Evolutionary conservation across 2,888 invertebrate genomes (phyloP).

Genomic region (Tipula unca): DNA sequence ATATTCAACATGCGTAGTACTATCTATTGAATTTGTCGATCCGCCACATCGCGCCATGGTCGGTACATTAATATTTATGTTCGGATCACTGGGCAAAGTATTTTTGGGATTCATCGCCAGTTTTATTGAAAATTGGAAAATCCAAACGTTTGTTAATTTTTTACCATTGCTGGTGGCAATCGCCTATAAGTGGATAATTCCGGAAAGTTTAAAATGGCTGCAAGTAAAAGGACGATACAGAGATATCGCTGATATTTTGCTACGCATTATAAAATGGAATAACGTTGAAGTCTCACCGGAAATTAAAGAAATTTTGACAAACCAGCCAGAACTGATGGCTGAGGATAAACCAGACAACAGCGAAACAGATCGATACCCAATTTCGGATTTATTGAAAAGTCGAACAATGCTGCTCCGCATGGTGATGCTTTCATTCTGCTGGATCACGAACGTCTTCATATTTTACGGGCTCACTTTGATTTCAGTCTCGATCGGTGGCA

Average conservation of each 20-base stretch:
- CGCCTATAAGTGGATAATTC: constrained; percentile 56
- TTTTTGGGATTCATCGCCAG: constrained; percentile 58
- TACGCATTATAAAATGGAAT: constrained; percentile 44
- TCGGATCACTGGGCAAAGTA: constrained; percentile 61
- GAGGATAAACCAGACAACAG: neutral
- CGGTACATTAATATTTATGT: constrained; percentile 59
- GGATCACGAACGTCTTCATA: neutral
- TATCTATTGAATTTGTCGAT: constrained; percentile 69
- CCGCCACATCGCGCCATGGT: constrained; percentile 58
- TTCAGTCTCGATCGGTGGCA: neutral
- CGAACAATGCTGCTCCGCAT: neutral
- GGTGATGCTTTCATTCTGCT: neutral
- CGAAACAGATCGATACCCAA: neutral
- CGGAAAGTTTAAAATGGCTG: constrained; percentile 71
- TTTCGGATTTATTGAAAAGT: neutral
- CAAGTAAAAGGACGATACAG: constrained; percentile 48
- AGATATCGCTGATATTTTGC: neutral
- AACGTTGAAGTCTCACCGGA: constrained; percentile 23
- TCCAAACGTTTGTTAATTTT: constrained; percentile 54
- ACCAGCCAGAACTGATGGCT: neutral
- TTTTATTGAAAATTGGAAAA: constrained; percentile 58
- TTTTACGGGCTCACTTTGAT: neutral
- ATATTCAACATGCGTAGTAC: constrained; percentile 58
- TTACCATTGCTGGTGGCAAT: constrained; percentile 59
- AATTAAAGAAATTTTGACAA: neutral